These are phyloP conservation scores for Podarcis siculus DNA, from an alignment of 2,797 vertebrate genomes.

Conservation along the genomic window DNA sequence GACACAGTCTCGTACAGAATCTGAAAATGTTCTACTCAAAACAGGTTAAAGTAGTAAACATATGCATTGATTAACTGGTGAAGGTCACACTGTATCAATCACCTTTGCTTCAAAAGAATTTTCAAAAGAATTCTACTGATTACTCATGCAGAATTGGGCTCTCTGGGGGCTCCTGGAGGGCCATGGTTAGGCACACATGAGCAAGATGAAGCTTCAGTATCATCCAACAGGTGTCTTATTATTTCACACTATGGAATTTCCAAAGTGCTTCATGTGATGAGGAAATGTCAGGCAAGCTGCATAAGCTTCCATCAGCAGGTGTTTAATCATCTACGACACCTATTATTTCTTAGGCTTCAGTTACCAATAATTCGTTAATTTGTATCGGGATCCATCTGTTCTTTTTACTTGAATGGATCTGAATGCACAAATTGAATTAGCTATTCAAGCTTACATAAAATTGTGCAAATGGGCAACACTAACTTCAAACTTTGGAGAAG, in stretches of 20 bases:
- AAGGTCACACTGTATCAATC: slow-evolving; percentile 49
- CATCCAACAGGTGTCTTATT: slow-evolving; percentile 6
- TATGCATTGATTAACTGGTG: slow-evolving; percentile 64
- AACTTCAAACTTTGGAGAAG: slow-evolving; percentile 64
- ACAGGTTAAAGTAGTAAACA: slow-evolving; percentile 63
- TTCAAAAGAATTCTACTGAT: slow-evolving; percentile 49
- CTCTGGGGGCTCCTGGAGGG: neutral
- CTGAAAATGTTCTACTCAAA: slow-evolving; percentile 56
- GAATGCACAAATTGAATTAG: slow-evolving; percentile 77
- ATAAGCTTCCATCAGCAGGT: slow-evolving; percentile 77
- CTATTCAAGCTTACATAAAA: slow-evolving; percentile 64
- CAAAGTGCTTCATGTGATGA: slow-evolving; percentile 65
- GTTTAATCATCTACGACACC: slow-evolving; percentile 71
- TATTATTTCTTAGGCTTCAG: slow-evolving; percentile 74
- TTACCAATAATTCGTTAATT: slow-evolving; percentile 76
- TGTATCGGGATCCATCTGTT: slow-evolving; percentile 74
- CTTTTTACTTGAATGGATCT: slow-evolving; percentile 66
- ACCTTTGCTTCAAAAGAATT: slow-evolving; percentile 40
- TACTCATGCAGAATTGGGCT: neutral
- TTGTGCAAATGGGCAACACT: slow-evolving; percentile 62
- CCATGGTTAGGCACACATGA: neutral
- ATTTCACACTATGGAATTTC: slow-evolving; percentile 66
- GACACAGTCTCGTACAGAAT: slow-evolving; percentile 52
- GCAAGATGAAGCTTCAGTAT: neutral
- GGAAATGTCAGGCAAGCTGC: slow-evolving; percentile 61